Base-by-base conservation (phyloP, 2,888 invertebrate species). In the Xestobium rufovillosum region DNA sequence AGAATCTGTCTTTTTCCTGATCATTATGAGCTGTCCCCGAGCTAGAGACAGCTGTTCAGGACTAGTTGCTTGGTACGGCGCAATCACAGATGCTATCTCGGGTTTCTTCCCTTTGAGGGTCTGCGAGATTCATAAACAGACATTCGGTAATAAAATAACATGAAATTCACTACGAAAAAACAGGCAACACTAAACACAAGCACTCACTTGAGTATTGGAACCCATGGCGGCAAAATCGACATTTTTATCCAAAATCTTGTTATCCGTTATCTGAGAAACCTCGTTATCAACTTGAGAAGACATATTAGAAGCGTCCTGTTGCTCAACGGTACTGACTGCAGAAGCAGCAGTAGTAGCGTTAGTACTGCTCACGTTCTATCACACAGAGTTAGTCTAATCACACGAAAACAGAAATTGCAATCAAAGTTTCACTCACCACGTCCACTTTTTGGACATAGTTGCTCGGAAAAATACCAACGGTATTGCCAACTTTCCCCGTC, bases 1-100 rank as follows among this genome's bases (percentile, higher is more conserved):
- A 31, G 89, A 88, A 52, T 89, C 85, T 0, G 92, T 91, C 61
- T 95, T 96, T 69, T 96, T 96, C 13, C 92, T 76, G n/a, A 98
- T 88, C 73, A 91, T 86, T 38, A 97, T 82, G 38, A 96, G 70
- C 56, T 97, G 96, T 0, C 96, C 97, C 40, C 89, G 81, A 49
- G 81, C 78, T 17, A 98, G 70, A 10, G 86, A 83, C 26, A 98
- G 70, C 62, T 98, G 98, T 56, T 97, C 97, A 0, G 82, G 65
- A 53, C 94, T 94, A 35, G 83, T 87, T 1, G 94, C 90, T 44
- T 88, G 83, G 59, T 94, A 97, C 3, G 84, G 83, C 1, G 95
- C 95, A 39, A 96, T 83, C 2, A 94, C 95, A 60, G 89, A 88
- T 1, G 92, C 96, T 43, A 96, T 87, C 69, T 96, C 95, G 32